Evolutionary conservation across 2,888 invertebrate species (phyloP), one percentile per base, ranked within the genome.

Genomic region (Cecidostiba fungosa): DNA sequence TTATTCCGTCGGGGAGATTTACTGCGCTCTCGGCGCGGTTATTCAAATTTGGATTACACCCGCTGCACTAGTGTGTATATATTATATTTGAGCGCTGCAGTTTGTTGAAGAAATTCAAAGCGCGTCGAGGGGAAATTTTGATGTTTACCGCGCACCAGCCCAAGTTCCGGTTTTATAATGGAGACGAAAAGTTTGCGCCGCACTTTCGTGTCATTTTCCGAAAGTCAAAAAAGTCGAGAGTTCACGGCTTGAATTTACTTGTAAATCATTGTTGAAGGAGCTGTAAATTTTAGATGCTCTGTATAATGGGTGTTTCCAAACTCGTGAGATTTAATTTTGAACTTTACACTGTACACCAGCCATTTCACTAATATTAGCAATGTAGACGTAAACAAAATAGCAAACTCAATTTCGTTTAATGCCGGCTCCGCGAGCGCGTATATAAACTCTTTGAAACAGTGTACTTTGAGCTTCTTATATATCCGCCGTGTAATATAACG

Each of bases 61-160:
- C n/a, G n/a, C n/a, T n/a, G n/a, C n/a, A n/a, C n/a, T n/a, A n/a
- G 47, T 3, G 14, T 47, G 47, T 16, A 16, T 50, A 50, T 50
- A 32, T 32, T 32, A 32, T 32, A 32, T 32, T 32, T 32, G 50
- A 4, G 23, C 54, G n/a, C 3, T 54, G 19, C 36, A 4, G 54
- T n/a, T 59, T 59, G 54, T n/a, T 23, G 54, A 59, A n/a, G 54
- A 59, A 59, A 59, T 59, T 59, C 54, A 59, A 59, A n/a, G 54
- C 54, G n/a, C 23, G 54, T 59, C 54, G n/a, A 6, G 4, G 54
- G n/a, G 54, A 59, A 59, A 59, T 59, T 59, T 59, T n/a, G 6
- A 5, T n/a, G 54, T 59, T 59, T n/a, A 59, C 23, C n/a, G n/a
- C n/a, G n/a, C n/a, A n/a, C n/a, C 54, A n/a, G 54, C 54, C 1